Evolutionary conservation across 1,140 invertebrate species (phyloP).

Genomic region (Neuroterus valhalla): DNA sequence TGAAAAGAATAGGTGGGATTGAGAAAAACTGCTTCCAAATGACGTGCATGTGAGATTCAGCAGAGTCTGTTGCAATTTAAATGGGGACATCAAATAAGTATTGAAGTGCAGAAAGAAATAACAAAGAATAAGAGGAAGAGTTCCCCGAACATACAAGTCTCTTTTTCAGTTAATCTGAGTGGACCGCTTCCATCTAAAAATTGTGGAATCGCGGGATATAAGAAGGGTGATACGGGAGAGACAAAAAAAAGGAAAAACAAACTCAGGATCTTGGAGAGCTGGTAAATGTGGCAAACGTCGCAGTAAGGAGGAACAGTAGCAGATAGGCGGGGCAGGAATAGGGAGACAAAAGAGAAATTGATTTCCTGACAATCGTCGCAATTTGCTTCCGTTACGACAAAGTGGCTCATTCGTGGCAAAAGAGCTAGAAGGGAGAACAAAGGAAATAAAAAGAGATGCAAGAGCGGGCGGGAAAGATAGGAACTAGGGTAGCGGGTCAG

Average conservation of each 20-base stretch:
- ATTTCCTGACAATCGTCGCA: slow-evolving; percentile 59
- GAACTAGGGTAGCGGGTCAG: slow-evolving; percentile 54
- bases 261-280: slow-evolving; percentile 6
- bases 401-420: slow-evolving; percentile 49
- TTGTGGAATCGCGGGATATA: background rate
- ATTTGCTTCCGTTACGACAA: slow-evolving; percentile 55
- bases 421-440: slow-evolving; percentile 40
- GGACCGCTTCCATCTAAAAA: background rate
- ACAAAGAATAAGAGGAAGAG: no score
- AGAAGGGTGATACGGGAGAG: background rate
- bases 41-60: no score
- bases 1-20: no score
- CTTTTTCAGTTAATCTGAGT: background rate
- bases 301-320: slow-evolving; percentile 5
- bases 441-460: slow-evolving; percentile 41
- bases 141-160: no score
- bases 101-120: no score
- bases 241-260: slow-evolving; percentile 4
- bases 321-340: slow-evolving; percentile 3
- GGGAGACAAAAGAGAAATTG: slow-evolving; percentile 53
- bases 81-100: no score
- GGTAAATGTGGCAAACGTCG: no score
- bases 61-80: no score
- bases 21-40: no score
- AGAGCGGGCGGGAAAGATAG: slow-evolving; percentile 37